Conservation (phyloP, 2,888 invertebrate genomes). For the Galerucella pusilla region DNA sequence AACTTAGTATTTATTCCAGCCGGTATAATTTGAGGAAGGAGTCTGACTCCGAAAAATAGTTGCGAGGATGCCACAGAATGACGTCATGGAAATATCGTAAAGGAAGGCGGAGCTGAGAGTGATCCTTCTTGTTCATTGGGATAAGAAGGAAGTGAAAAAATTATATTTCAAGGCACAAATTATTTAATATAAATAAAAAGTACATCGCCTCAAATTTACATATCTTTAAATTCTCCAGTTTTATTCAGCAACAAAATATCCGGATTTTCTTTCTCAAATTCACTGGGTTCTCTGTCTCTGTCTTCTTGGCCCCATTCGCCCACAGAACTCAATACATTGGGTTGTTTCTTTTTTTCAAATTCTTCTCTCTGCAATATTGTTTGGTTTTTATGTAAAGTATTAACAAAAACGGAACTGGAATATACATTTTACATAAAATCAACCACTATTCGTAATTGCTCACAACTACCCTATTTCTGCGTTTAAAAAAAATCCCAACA, state of each 20-base stretch:
- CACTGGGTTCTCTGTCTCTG: conserved; percentile 76
- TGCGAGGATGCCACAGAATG: no score
- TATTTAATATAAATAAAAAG: conserved; percentile 13
- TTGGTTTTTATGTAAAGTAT: background rate
- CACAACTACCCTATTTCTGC: no score
- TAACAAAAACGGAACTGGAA: background rate
- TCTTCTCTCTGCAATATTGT: conserved; percentile 72
- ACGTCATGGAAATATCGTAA: no score
- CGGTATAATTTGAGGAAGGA: no score
- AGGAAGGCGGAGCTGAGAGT: no score
- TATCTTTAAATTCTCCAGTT: conserved; percentile 80
- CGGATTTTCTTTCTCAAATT: conserved; percentile 83
- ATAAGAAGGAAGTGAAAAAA: background rate
- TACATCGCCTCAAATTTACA: conserved; percentile 65
- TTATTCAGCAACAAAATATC: conserved; percentile 80
- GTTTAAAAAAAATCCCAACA: no score
- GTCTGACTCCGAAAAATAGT: no score
- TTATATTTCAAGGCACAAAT: background rate
- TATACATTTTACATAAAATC: background rate
- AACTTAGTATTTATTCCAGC: no score
- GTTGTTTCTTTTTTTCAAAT: conserved; percentile 73
- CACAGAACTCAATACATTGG: conserved; percentile 79
- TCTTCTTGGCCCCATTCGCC: conserved; percentile 81
- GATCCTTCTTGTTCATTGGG: no score
- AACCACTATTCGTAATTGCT: background rate